Evolutionary conservation across 2,113 vertebrate species (phyloP).

Genomic region (Larimichthys crocea): DNA sequence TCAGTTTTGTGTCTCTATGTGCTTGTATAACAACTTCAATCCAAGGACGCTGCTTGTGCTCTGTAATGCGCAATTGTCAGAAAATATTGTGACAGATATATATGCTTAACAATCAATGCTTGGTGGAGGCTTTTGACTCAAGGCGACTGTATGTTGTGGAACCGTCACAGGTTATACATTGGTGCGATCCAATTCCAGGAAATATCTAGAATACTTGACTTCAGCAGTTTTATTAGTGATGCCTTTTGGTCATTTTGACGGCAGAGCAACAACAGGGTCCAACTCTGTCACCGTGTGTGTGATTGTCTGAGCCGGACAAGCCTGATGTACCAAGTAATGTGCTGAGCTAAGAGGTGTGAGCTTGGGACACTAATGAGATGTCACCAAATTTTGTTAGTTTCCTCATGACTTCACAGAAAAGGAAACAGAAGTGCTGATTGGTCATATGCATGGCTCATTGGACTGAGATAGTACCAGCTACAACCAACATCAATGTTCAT

Average conservation of each 20-base stretch:
- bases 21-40: neutral
- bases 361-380: conserved; percentile 57
- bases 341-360: conserved; percentile 61
- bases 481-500: conserved; percentile 23
- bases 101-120: neutral
- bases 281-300: conserved; percentile 14
- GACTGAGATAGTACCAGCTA: conserved; percentile 33
- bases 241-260: conserved; percentile 19
- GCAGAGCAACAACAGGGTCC: neutral
- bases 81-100: neutral
- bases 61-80: neutral
- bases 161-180: neutral
- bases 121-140: too few species aligned
- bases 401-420: conserved; percentile 41
- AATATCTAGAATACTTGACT: neutral
- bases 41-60: neutral
- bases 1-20: neutral
- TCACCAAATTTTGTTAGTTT: conserved; percentile 53
- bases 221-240: conserved; percentile 35
- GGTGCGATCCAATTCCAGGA: neutral
- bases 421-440: conserved; percentile 54
- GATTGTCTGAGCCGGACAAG: conserved; percentile 10
- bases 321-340: conserved; percentile 52
- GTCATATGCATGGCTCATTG: conserved; percentile 60
- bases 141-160: neutral